Conservation (phyloP, 2,113 vertebrate species). For the Rhinoptilus africanus region DNA sequence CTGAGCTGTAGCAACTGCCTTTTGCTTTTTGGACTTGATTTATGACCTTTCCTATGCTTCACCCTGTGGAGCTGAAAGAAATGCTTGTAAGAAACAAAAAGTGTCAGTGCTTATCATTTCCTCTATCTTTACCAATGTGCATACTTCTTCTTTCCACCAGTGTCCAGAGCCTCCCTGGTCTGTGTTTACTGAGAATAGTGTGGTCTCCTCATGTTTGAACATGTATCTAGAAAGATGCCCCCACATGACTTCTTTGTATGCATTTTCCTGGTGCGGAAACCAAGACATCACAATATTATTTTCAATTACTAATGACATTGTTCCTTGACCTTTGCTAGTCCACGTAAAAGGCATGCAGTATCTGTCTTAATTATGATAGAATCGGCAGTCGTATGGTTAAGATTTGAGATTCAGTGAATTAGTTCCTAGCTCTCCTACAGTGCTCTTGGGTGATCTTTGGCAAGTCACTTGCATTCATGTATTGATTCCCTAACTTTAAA, state of each 20-base stretch:
- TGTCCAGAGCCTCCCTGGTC: background rate
- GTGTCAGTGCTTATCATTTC: background rate
- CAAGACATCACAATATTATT: background rate
- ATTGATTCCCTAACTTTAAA: background rate
- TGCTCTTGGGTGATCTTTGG: background rate
- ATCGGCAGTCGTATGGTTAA: background rate
- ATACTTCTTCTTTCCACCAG: background rate
- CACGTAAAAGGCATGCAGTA: background rate
- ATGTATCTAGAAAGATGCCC: background rate
- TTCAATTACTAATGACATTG: background rate
- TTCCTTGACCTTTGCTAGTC: background rate
- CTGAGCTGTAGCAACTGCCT: background rate
- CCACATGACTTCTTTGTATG: rapidly evolving
- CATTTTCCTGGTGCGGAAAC: background rate
- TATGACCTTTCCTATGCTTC: background rate
- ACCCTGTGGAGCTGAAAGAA: background rate
- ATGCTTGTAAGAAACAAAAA: background rate
- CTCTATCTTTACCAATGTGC: background rate
- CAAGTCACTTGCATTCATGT: background rate
- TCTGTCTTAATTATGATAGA: background rate
- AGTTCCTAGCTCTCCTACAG: background rate
- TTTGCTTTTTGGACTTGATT: background rate
- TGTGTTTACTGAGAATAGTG: background rate
- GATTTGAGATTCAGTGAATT: background rate
- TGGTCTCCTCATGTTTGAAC: background rate